Percentiles rank a stretch among this genome's conserved stretches.
These are phyloP conservation scores for Otus sunia DNA, from an alignment of 2,113 vertebrate species.

Conservation along the genomic window DNA sequence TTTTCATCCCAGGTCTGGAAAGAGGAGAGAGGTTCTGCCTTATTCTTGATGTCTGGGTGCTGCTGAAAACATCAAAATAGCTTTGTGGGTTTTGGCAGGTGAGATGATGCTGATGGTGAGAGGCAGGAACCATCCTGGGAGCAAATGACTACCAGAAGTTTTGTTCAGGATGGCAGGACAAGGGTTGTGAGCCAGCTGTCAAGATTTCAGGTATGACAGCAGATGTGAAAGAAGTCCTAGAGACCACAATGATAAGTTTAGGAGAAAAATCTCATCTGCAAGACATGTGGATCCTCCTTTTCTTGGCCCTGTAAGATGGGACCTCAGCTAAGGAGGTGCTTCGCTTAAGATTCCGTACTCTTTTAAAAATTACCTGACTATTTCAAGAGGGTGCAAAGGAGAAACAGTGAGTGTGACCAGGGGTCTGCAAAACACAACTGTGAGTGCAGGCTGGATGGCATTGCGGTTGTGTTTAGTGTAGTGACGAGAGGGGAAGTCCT, in stretches of 20 bases:
- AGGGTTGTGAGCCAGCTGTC: background rate
- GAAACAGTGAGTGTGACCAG: background rate
- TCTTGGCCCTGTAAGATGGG: background rate
- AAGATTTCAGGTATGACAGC: background rate
- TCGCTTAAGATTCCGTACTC: background rate
- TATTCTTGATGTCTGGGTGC: background rate
- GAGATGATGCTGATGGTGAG: background rate
- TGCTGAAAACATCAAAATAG: background rate
- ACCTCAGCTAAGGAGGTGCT: background rate
- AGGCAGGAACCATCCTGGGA: background rate
- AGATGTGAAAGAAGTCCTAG: background rate
- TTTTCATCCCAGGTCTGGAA: background rate
- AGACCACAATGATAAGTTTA: background rate
- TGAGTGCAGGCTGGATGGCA: background rate
- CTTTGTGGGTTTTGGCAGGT: background rate
- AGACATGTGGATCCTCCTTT: background rate
- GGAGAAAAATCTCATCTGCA: background rate
- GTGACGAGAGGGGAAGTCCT: background rate
- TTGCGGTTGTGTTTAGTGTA: background rate
- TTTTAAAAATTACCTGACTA: background rate
- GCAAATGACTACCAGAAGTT: background rate
- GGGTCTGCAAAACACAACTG: background rate
- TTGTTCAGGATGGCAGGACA: background rate
- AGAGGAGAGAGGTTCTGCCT: background rate
- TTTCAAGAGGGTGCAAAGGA: background rate